Base-by-base conservation (phyloP, 2,113 vertebrate species). In the Orthonyx spaldingii region DNA sequence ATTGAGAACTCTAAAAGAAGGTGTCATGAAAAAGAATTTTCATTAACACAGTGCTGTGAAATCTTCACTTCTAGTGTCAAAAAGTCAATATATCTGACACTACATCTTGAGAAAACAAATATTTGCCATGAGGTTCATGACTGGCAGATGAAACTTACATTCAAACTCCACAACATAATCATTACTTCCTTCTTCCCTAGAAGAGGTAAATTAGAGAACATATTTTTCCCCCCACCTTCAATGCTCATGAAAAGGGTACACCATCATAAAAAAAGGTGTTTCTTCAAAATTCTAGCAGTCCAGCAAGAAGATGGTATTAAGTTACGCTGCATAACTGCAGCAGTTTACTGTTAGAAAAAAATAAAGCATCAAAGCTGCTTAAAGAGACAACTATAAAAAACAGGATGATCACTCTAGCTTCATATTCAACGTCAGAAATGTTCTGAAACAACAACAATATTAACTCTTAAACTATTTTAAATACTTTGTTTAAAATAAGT, bases 371-470 rank as follows among this genome's bases (percentile, higher is more conserved):
- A 94, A 70, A 84, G 49, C n/a, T 94, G 76, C 68, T 90, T 95
- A 88, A 96, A 95, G 70, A 90, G 71, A 30, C 52, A 87, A 96
- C 68, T 21, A 26, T 86, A 92, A 96, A 64, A 90, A 85, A 91
- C n/a, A 72, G 66, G 44, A 92, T 91, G 76, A 86, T 83, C 11
- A 32, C n/a, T 37, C 55, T 70, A n/a, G 19, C 9, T 55, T 82
- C 69, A 50, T 6, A 61, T 37, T 80, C 57, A 79, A 50, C 56
- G 72, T 92, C 93, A 94, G 89, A 87, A 84, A 57, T 32, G 55
- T 50, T 57, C 26, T 85, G 39, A 66, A 91, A 90, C 42, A 79
- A 46, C 3, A 74, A 39, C 15, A 57, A 24, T n/a, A 13, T 28
- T 37, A 23, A 41, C 82, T 81, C 61, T 49, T 16, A n/a, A 90